Evolutionary conservation across 2,797 vertebrate genomes (phyloP).

Genomic region (Xiphorhynchus erythropygius): DNA sequence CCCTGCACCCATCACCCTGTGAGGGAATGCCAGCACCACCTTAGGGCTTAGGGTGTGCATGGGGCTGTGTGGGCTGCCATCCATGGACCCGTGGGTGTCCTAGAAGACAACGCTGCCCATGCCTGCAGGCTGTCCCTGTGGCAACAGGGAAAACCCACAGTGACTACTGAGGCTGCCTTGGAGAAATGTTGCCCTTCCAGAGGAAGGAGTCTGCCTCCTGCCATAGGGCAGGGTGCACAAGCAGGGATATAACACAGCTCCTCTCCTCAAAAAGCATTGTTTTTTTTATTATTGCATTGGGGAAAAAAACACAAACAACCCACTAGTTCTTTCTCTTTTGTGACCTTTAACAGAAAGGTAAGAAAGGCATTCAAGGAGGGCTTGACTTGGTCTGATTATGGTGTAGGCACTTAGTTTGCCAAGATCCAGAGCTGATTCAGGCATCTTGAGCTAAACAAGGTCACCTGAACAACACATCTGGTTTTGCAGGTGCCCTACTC

Average conservation of each 20-base stretch:
- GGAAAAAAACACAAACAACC: neutral
- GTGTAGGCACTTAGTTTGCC: neutral
- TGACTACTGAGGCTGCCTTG: neutral
- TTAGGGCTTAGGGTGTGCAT: rapidly evolving
- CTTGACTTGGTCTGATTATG: neutral
- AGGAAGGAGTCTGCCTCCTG: neutral
- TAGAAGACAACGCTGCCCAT: neutral
- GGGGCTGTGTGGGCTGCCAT: neutral
- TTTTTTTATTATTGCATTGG: conserved; percentile 64
- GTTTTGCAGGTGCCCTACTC: neutral
- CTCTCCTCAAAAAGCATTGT: neutral
- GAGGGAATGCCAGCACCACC: neutral
- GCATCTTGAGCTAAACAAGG: neutral
- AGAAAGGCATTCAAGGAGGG: conserved; percentile 1
- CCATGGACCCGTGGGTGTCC: neutral
- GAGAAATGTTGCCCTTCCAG: neutral
- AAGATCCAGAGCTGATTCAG: neutral
- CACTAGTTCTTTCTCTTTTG: neutral
- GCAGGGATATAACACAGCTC: neutral
- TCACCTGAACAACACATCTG: neutral
- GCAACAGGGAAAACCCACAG: neutral
- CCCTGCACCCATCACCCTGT: neutral
- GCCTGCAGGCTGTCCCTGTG: neutral
- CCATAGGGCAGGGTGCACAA: neutral
- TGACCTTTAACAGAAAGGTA: conserved; percentile 6